phyloP scores from a whole-genome alignment of 1,140 invertebrate genomes.

The Forficula auricularia region DNA sequence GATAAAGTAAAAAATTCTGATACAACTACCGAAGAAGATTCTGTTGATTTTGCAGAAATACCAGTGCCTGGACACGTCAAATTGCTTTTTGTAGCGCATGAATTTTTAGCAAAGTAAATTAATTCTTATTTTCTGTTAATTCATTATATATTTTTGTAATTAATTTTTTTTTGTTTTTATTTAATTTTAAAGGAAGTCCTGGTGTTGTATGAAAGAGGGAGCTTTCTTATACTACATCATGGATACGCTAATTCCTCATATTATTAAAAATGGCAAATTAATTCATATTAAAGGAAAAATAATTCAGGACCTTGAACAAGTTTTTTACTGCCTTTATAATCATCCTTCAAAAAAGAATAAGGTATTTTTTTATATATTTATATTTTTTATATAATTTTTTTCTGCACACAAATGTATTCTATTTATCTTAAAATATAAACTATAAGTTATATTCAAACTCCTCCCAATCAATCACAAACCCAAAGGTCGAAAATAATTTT shows the following conservation, averaged over 20 bases:
- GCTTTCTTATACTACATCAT: constrained; percentile 60
- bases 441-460: too few species aligned
- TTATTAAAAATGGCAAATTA: constrained; percentile 34
- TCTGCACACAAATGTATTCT: too few species aligned
- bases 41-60: constrained; percentile 37
- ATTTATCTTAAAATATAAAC: too few species aligned
- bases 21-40: constrained; percentile 25
- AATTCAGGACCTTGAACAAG: constrained; percentile 63
- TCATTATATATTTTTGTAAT: not conserved
- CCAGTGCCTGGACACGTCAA: constrained; percentile 59
- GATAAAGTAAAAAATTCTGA: constrained; percentile 26
- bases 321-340: constrained; percentile 73
- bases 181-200: constrained; percentile 30
- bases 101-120: constrained; percentile 52
- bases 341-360: constrained; percentile 65
- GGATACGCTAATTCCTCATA: constrained; percentile 46
- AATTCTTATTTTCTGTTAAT: constrained; percentile 2
- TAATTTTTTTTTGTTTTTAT: not conserved
- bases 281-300: constrained; percentile 35
- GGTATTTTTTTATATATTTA: constrained; percentile 19
- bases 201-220: constrained; percentile 60
- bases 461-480: too few species aligned
- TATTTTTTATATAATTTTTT: too few species aligned
- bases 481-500: too few species aligned
- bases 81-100: constrained; percentile 67